Evolutionary conservation across 30 jellyfish, hydroid and myxozoan genomes (phyloP).

Genomic region (Aurelia coerulea): DNA sequence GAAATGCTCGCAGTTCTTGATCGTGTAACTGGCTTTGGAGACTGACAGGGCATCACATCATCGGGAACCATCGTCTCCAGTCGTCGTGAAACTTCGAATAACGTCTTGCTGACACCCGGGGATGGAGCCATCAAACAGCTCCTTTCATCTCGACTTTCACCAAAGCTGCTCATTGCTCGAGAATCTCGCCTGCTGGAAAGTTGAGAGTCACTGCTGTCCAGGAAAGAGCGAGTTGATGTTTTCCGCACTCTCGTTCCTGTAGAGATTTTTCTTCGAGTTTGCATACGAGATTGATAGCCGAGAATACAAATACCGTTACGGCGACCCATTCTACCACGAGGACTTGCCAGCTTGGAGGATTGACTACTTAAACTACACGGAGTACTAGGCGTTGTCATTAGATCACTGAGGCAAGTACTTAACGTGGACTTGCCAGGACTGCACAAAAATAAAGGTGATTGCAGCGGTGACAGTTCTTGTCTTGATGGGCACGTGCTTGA

Average conservation of each 20-base stretch:
- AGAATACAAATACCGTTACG: conserved; percentile 76
- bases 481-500: conserved; percentile 62
- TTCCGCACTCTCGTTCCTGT: conserved; percentile 21
- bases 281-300: conserved; percentile 54
- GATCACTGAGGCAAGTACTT: conserved; percentile 50
- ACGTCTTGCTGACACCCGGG: conserved; percentile 84
- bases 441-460: conserved; percentile 46
- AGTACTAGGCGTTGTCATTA: conserved; percentile 61
- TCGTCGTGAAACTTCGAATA: conserved; percentile 76
- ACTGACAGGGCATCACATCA: conserved; percentile 9
- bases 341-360: conserved; percentile 65
- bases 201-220: conserved; percentile 62
- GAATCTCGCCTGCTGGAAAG: conserved; percentile 49
- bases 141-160: conserved; percentile 44
- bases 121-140: conserved; percentile 60
- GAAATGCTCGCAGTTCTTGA: conserved; percentile 2
- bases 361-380: conserved; percentile 56
- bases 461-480: conserved; percentile 57
- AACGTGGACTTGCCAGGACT: conserved; percentile 64
- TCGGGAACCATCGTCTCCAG: conserved; percentile 65
- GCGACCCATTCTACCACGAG: conserved; percentile 88
- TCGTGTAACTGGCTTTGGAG: conserved; percentile 7
- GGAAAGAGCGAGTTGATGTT: conserved; percentile 15
- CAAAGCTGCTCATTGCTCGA: conserved; percentile 5
- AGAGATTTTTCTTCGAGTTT: conserved; percentile 12